Conservation (phyloP, 1,140 invertebrate species). For the Drosophila parabipectinata region DNA sequence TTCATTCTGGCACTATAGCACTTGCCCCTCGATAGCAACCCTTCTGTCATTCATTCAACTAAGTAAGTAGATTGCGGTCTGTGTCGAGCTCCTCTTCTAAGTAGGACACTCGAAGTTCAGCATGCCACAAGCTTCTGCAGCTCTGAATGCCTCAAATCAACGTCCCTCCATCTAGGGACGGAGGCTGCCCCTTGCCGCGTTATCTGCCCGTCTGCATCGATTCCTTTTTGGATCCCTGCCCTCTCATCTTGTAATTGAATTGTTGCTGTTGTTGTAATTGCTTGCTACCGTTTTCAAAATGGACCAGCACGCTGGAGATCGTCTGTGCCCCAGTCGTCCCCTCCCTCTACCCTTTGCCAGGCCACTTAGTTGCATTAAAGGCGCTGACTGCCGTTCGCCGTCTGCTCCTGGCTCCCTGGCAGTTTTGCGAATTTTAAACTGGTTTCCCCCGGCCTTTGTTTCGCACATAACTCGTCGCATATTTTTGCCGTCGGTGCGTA, state of each 20-base stretch:
- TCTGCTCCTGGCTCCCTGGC: conserved; percentile 30
- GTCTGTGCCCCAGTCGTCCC: not conserved
- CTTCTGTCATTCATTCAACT: not conserved
- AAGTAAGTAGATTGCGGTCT: not conserved
- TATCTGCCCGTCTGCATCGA: conserved; percentile 50
- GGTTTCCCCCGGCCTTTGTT: conserved; percentile 39
- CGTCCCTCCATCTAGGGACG: too few species aligned
- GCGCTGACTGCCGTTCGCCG: conserved; percentile 4
- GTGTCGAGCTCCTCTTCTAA: not conserved
- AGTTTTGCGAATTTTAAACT: conserved; percentile 56
- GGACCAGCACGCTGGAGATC: conserved; percentile 48
- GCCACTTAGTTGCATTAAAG: conserved; percentile 67
- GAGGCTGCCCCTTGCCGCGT: conserved; percentile 8
- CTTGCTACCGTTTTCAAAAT: conserved; percentile 78
- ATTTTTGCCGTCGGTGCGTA: conserved; percentile 77
- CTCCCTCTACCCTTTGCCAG: conserved; percentile 1
- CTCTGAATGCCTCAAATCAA: too few species aligned
- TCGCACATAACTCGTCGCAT: conserved; percentile 65
- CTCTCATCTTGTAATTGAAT: conserved; percentile 67
- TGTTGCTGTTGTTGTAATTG: conserved; percentile 82
- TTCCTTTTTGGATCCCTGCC: conserved; percentile 7
- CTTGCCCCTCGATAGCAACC: too few species aligned
- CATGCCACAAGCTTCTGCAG: not conserved
- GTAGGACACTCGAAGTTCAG: not conserved
- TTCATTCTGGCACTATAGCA: too few species aligned